phyloP scores from a whole-genome alignment of 1,140 invertebrate species.

The Danaus melanippus region DNA sequence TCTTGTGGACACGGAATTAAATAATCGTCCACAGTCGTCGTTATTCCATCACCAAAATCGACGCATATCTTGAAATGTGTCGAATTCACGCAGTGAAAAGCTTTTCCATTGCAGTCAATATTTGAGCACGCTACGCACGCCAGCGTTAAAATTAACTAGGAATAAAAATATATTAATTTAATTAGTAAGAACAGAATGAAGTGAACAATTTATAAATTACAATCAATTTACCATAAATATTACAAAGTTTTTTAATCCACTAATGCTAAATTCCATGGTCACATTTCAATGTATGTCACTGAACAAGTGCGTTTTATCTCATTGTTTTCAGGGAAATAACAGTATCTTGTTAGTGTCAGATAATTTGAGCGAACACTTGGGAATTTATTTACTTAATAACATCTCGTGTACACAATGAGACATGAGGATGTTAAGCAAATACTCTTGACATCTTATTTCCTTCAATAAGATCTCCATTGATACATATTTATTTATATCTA shows the following conservation, averaged over 20 bases:
- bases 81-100: constrained; percentile 60
- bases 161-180: constrained; percentile 10
- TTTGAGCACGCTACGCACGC: constrained; percentile 21
- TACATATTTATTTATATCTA: too few species aligned
- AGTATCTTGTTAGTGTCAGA: constrained; percentile 23
- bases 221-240: constrained; percentile 35
- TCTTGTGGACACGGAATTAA: constrained; percentile 46
- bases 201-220: too few species aligned
- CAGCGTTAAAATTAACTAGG: constrained; percentile 34
- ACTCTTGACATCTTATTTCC: constrained; percentile 55
- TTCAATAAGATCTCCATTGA: constrained; percentile 14
- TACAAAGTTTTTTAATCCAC: constrained; percentile 29
- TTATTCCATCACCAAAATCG: constrained; percentile 53
- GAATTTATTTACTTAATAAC: constrained; percentile 40
- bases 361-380: constrained; percentile 39
- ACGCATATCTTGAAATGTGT: constrained; percentile 69
- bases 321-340: constrained; percentile 36
- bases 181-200: too few species aligned
- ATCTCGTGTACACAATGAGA: constrained; percentile 32
- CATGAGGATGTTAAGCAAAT: constrained; percentile 41
- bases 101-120: constrained; percentile 57
- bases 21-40: constrained; percentile 52
- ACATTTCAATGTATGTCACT: constrained; percentile 24
- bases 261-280: constrained; percentile 38
- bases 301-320: constrained; percentile 32